Base-by-base conservation (phyloP, 53 echinoderm and acorn worm genomes). In the Holothuria scabra region DNA sequence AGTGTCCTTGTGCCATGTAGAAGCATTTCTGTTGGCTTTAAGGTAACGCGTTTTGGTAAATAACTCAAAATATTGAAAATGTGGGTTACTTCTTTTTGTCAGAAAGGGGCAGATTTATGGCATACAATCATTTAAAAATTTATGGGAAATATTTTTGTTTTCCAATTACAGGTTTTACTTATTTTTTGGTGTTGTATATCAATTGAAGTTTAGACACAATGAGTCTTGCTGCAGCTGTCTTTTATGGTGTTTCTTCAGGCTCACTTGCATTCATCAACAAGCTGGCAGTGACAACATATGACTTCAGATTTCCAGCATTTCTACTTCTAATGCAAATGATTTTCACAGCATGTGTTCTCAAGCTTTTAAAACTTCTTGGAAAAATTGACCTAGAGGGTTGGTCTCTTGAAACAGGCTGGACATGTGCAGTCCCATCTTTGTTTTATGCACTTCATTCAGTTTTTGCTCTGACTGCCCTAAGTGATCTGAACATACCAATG, bases 261-360 rank as follows among this genome's bases (percentile, higher is more conserved):
- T 94, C 94, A 25, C 92, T 94, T 84, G 87, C 94, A 1, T 94
- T 94, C 69, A 76, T 91, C 79, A 94, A 94, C 79, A 94, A 94
- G 38, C 76, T 87, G 12, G 91, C 79, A 28, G 81, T 94, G 69
- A 91, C 80, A 67, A 92, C 92, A 0, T 92, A 87, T 23, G 87
- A 63, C 57, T 94, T 94, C 82, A 60, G 91, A 34, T 94, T 87
- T 75, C 94, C 94, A 7, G 87, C 79, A 13, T 89, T 94, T 69
- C 76, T 94, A 66, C 92, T 94, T 68, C 61, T 94, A 14, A 67
- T 48, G 18, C 94, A 94, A 59, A 91, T 94, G 94, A 65, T 88
- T 12, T 86, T 95, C 75, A 93, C 95, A 55, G 86, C 81, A 29
- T 29, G 61, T 46, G 38, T 89, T 37, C 79, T 93, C 22, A 84